Base-by-base conservation (phyloP, 2,888 invertebrate species). In the Copidosoma aretas region DNA sequence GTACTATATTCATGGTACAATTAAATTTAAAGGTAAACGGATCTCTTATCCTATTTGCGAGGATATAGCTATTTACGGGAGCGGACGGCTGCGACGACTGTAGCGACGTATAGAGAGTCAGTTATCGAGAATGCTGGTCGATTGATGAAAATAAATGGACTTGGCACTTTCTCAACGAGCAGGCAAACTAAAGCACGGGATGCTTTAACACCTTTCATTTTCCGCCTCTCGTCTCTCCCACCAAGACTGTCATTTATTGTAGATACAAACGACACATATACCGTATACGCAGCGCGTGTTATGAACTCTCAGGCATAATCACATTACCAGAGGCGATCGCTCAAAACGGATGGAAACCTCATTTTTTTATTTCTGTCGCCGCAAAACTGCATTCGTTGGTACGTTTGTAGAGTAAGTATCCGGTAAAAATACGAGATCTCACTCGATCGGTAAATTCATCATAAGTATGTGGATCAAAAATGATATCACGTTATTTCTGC, bases 161-260 rank as follows among this genome's bases (percentile, higher is more conserved):
- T 51, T 56, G 41, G 53, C 39, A 21, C n/a, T n/a, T n/a, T n/a
- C n/a, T n/a, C n/a, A n/a, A n/a, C n/a, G n/a, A n/a, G 32, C 32
- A 32, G 32, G 32, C 3, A 32, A 32, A 32, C 4, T 32, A 32
- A 32, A 32, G 32, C 32, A 32, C 32, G 32, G 32, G 32, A 32
- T 67, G 43, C 54, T 67, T 46, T 54, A 25, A 60, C 64, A 64
- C 32, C 60, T 64, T 71, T 62, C 57, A 64, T 60, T 67, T 8
- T 71, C 54, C 61, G 64, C 60, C 61, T 71, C 67, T 59, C 56
- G 64, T 49, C 61, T 53, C 58, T 58, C 64, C 64, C 61, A 58
- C 61, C 53, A 71, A 67, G 70, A 71, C 70, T 71, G 64, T 71
- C 59, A 60, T 65, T 71, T 32, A 32, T 65, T 71, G 71, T 68